Base-by-base conservation (phyloP, 2,888 invertebrate genomes). In the Rhamnusium bicolor region DNA sequence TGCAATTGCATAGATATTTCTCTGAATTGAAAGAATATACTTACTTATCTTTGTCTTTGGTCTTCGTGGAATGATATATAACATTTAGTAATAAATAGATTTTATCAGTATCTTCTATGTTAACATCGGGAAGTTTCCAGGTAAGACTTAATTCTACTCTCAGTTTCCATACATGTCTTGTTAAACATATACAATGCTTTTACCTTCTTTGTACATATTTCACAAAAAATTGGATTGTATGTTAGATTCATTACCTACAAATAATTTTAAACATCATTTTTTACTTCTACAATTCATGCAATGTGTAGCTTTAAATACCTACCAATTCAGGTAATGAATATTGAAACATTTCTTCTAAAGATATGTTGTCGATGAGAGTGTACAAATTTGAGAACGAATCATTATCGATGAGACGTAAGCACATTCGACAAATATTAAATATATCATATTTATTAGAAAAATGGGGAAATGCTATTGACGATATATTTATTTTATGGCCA, bases 281-380 rank as follows among this genome's bases (percentile, higher is more conserved):
- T 1, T 14, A 16, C 16, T 18, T 18, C 5, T 49, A 18, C 49
- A 14, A 18, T 49, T 8, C 16, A 18, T 8, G 8, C 2, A 47
- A 0, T 18, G 18, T 51, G 18, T 51, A 18, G 18, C 16, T 51
- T n/a, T n/a, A n/a, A 6, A 27, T 27, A 56, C 56, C 29, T 29
- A 56, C 56, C 56, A 29, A 29, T 24, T 56, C 56, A 16, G 56
- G 56, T 16, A 56, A 29, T 2, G 29, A 14, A 56, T n/a, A 56
- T 10, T 7, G 14, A 16, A 56, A 29, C 56, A 56, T 27, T 10
- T 56, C 27, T 27, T 5, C 29, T 16, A 56, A 56, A 8, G 56
- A 16, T 6, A 56, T 16, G 16, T 14, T 24, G 10, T 56, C 29
- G 16, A 56, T n/a, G 5, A 8, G 5, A n/a, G 56, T 56, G 1